These are phyloP conservation scores for Patiria pectinifera DNA, from an alignment of 53 echinoderm and acorn worm genomes.

Conservation along the genomic window DNA sequence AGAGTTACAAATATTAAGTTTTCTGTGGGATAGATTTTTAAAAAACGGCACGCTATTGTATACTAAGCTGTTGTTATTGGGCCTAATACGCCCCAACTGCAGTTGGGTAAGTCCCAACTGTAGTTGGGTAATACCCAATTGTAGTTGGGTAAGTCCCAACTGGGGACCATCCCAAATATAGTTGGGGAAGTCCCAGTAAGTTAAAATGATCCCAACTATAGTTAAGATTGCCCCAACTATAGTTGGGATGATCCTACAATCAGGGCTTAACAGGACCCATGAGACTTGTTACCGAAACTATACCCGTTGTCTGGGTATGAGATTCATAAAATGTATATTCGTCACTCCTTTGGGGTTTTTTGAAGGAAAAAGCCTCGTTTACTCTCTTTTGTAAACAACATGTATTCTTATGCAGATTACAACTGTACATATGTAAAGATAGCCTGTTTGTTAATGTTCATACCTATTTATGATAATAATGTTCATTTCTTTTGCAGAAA, in stretches of 20 bases:
- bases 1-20: background rate
- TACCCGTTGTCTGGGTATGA: background rate
- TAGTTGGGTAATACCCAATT: too few species aligned
- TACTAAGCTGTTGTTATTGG: too few species aligned
- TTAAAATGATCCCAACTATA: too few species aligned
- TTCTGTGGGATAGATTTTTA: background rate
- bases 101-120: too few species aligned
- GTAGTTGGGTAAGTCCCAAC: too few species aligned
- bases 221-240: too few species aligned
- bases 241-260: too few species aligned
- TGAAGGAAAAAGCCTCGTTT: background rate
- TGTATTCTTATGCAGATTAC: conserved; percentile 42
- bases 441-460: conserved; percentile 48
- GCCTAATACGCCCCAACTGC: too few species aligned
- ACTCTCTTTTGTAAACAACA: conserved; percentile 5
- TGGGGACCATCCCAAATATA: too few species aligned
- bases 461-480: conserved; percentile 54
- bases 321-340: background rate
- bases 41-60: too few species aligned
- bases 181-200: too few species aligned
- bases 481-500: conserved; percentile 11
- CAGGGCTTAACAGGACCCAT: background rate
- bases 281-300: background rate
- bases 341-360: background rate
- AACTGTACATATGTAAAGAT: conserved; percentile 60